phyloP scores from a whole-genome alignment of 2,888 invertebrate species.

The Carabus problematicus region DNA sequence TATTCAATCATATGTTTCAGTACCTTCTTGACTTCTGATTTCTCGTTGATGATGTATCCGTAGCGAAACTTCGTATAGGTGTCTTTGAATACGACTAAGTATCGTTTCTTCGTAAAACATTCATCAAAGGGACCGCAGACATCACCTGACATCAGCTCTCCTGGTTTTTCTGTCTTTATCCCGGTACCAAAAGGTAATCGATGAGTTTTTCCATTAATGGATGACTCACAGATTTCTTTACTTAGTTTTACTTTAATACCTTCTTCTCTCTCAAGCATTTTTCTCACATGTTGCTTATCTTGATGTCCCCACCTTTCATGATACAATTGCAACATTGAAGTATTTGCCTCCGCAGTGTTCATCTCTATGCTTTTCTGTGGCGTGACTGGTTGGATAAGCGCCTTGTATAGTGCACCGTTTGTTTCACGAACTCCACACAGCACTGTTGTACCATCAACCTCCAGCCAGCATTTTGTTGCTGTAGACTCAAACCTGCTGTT shows the following conservation, averaged over 20 bases:
- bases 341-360: background rate
- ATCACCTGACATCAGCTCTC: background rate
- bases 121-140: conserved; percentile 40
- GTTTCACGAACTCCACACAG: no score
- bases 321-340: no score
- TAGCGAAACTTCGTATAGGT: conserved; percentile 48
- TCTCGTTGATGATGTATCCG: conserved; percentile 48
- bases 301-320: no score
- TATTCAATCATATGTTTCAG: conserved; percentile 47
- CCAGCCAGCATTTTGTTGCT: no score
- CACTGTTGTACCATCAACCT: no score
- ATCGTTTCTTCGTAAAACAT: conserved; percentile 44
- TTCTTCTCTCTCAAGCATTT: no score
- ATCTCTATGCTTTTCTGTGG: no score
- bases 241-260: no score
- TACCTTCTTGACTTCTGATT: no score
- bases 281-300: no score
- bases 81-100: conserved; percentile 44
- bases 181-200: background rate
- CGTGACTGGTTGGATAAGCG: no score
- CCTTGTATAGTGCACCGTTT: conserved; percentile 37
- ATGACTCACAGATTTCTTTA: background rate
- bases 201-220: background rate
- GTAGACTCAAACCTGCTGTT: no score
- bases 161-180: background rate